Percentiles rank a stretch among this genome's conserved stretches.
Conservation (phyloP, 2,797 vertebrate genomes). For the Aselliscus stoliczkanus region DNA sequence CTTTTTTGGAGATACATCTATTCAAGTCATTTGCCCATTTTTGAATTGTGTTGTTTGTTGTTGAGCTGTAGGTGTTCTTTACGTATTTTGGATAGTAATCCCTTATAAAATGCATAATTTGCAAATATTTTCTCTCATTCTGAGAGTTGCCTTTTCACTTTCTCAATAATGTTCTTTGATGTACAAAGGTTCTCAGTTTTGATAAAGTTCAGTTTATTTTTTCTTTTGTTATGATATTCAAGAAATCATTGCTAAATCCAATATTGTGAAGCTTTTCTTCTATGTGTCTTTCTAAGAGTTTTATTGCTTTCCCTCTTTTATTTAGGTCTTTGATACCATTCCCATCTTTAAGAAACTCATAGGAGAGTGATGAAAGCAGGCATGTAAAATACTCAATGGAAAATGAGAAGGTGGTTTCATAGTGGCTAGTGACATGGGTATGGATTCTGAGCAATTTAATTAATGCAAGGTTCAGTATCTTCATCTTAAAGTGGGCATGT, state of each 20-base stretch:
- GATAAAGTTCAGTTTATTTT: too few relatives aligned
- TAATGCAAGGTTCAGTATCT: not conserved
- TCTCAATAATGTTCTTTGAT: too few relatives aligned
- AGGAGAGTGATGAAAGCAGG: too few relatives aligned
- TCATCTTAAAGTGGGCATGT: not conserved
- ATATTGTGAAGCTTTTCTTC: too few relatives aligned
- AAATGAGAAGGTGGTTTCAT: not conserved
- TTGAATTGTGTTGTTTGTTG: not conserved
- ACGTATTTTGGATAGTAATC: too few relatives aligned
- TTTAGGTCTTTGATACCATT: not conserved
- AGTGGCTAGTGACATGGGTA: not conserved
- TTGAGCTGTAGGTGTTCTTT: not conserved
- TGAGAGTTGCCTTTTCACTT: too few relatives aligned
- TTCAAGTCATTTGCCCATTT: too few relatives aligned
- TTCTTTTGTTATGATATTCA: too few relatives aligned
- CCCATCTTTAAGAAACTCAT: not conserved
- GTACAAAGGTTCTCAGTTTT: too few relatives aligned
- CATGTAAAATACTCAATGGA: not conserved
- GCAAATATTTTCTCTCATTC: too few relatives aligned
- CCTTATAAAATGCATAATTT: too few relatives aligned
- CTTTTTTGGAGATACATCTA: not conserved
- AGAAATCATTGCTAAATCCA: too few relatives aligned
- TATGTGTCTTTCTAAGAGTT: not conserved
- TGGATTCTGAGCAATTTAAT: not conserved
- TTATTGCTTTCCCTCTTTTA: not conserved